phyloP scores from a whole-genome alignment of 2,888 invertebrate genomes.

The Ametastegia equiseti region DNA sequence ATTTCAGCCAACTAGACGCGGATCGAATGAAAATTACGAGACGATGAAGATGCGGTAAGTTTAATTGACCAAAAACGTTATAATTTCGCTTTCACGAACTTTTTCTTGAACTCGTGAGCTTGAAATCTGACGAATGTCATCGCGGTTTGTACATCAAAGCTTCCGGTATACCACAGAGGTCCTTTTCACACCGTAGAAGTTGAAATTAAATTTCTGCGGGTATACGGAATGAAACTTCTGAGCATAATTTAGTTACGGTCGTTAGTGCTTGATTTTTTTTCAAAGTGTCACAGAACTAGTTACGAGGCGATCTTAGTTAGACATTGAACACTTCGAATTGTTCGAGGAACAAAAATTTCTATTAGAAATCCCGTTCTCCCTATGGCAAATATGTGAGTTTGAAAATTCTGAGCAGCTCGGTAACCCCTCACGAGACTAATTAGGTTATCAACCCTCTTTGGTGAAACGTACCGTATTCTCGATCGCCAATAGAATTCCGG shows the following conservation, averaged over 20 bases:
- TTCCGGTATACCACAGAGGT: neutral
- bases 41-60: neutral
- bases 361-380: neutral
- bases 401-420: neutral
- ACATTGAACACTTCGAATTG: neutral
- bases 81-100: neutral
- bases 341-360: neutral
- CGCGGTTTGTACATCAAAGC: neutral
- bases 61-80: neutral
- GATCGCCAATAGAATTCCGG: neutral
- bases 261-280: neutral
- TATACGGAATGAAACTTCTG: neutral
- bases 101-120: neutral
- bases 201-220: neutral
- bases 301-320: neutral
- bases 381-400: neutral
- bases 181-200: neutral
- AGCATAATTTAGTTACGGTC: neutral
- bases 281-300: neutral
- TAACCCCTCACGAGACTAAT: neutral
- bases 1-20: slow-evolving; percentile 15
- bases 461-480: neutral
- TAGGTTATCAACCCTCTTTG: neutral
- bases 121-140: neutral
- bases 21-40: neutral